phyloP scores from a whole-genome alignment of 2,888 invertebrate genomes.

The Chirona hameri region DNA sequence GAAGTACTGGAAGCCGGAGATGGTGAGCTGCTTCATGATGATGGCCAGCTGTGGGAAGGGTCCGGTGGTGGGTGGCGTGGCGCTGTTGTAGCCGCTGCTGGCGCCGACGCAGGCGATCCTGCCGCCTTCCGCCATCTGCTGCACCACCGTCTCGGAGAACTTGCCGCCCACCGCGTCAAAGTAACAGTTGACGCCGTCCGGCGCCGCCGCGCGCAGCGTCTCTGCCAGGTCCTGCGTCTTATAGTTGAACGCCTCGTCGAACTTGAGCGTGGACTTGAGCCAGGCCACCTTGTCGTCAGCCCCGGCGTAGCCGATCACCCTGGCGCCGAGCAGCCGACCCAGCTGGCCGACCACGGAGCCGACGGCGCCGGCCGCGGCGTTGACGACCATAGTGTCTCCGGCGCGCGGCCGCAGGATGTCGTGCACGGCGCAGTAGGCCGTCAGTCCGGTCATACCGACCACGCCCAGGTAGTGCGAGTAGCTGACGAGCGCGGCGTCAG shows the following conservation, averaged over 20 bases:
- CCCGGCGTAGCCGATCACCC: conserved; percentile 68
- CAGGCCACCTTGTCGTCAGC: conserved; percentile 66
- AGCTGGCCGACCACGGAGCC: conserved; percentile 74
- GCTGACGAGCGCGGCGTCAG: background rate
- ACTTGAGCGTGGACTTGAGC: conserved; percentile 61
- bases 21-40: conserved; percentile 28
- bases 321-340: conserved; percentile 63
- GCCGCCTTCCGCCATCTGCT: conserved; percentile 60
- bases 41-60: background rate
- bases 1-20: conserved; percentile 8
- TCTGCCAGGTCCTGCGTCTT: conserved; percentile 57
- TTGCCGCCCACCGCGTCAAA: conserved; percentile 73
- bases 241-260: conserved; percentile 68
- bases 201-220: conserved; percentile 59
- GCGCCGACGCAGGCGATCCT: conserved; percentile 63
- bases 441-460: conserved; percentile 26
- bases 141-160: conserved; percentile 56
- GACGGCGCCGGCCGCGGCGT: conserved; percentile 71
- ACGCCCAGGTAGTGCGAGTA: conserved; percentile 24
- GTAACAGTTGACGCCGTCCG: conserved; percentile 67
- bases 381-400: conserved; percentile 24
- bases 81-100: conserved; percentile 60
- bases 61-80: conserved; percentile 41
- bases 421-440: conserved; percentile 28
- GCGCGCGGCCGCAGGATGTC: conserved; percentile 10